Evolutionary conservation across 1,140 invertebrate genomes (phyloP), one percentile per base, ranked within the genome.

Genomic region (Drosophila varians): DNA sequence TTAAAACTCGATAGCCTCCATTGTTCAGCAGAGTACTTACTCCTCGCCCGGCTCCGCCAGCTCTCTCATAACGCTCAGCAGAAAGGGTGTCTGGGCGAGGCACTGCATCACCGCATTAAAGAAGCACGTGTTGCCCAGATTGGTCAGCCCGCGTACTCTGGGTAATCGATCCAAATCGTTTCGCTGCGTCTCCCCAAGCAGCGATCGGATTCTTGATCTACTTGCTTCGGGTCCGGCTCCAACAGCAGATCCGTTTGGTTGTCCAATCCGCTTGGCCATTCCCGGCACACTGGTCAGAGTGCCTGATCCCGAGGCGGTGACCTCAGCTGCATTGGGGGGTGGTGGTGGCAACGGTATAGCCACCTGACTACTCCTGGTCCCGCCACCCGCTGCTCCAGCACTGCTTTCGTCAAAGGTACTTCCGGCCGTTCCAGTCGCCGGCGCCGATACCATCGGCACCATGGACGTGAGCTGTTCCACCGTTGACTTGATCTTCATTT

Each of bases 111-210:
- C 97, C 36, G 97, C 96, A 93, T 99, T 99, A 83, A 98, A 98
- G 92, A 98, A 99, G 91, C 98, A 99, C 1, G 98, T 99, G 90
- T 99, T 98, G 55, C 98, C 98, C 90, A 99, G 92, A 93, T 99
- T 99, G 31, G 92, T 91, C 47, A 98, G 91, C 9, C 96, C 96
- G 92, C 94, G 92, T 0, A 94, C 93, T 14, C 94, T 89, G 0
- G 93, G 93, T 56, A 93, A 84, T 0, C 65, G 54, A 3, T 78
- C 82, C 26, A 76, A 31, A 4, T 65, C 64, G 36, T 26, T 56
- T 6, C 18, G 34, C 42, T 47, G 40, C 12, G 25, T 31, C 28
- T 51, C 42, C 4, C 48, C 12, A 38, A 12, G 8, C 14, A 34
- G 14, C 0, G 11, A 11, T 0, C 28, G 56, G 0, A 48, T 38